Base-by-base conservation (phyloP, 2,888 invertebrate species). In the Galeruca laticollis region DNA sequence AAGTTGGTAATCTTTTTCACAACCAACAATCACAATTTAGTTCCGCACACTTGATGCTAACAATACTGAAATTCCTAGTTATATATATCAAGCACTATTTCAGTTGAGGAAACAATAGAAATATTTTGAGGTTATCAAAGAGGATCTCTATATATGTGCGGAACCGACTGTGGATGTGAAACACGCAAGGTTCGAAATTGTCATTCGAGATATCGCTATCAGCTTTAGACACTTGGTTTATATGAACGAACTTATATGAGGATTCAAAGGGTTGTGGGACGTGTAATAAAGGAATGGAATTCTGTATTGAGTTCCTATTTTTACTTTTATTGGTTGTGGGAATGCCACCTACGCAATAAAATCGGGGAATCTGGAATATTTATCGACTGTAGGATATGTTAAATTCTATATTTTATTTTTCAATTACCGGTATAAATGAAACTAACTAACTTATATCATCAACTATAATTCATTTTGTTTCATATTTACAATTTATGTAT, bases 161-260 rank as follows among this genome's bases (percentile, higher is more conserved):
- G 77, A 78, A 77, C 76, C 49, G 57, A 49, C 71, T 66, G 69
- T 65, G 77, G 78, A 80, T 80, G 78, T 80, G 77, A 78, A 77
- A 78, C 78, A 74, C 72, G 76, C 72, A 74, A 68, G 54, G 60
- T 62, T 68, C 56, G 6, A 6, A 57, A 65, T 57, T 59, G 65
- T 65, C 57, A 49, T 65, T 57, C 65, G 18, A 47, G 20, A 43
- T 56, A 6, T 18, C 59, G 47, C 64, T 64, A 64, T 65, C 65
- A 57, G 57, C 20, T 40, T 47, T 33, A 26, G 47, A 49, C 65
- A 65, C 65, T 65, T 65, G 65, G 56, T 57, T 65, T 59, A 57
- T 47, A 59, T 31, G 65, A 43, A 65, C 57, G 57, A 49, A 52
- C 52, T 40, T 9, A 59, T 18, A 37, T 37, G 10, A 2, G 40